Percentiles rank a stretch among this genome's conserved stretches.
Evolutionary conservation across 2,888 invertebrate species (phyloP).

Genomic region (Chrysina gloriosa): DNA sequence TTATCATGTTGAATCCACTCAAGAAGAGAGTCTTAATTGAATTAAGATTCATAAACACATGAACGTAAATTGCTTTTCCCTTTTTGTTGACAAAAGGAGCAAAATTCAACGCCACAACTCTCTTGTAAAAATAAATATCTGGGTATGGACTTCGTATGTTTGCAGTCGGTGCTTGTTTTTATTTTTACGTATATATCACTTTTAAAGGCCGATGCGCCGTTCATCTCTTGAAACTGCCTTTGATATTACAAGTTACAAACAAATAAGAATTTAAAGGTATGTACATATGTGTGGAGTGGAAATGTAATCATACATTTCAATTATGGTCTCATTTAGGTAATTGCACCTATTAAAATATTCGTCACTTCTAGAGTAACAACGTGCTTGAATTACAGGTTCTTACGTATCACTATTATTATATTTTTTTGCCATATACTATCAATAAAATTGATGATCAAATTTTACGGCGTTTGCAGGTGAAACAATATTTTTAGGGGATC

Average conservation of each 20-base stretch:
- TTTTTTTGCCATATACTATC: neutral
- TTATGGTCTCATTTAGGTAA: no score
- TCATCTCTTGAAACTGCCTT: no score
- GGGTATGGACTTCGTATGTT: constrained; percentile 29
- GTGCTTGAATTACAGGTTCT: no score
- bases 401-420: no score
- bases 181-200: neutral
- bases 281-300: no score
- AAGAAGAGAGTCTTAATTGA: constrained; percentile 28
- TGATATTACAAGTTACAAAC: no score
- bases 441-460: constrained; percentile 7
- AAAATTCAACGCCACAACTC: constrained; percentile 24
- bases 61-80: constrained; percentile 28
- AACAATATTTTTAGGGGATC: constrained; percentile 6
- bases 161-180: neutral
- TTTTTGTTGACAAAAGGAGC: constrained; percentile 34
- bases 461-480: constrained; percentile 3
- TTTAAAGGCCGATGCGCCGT: neutral
- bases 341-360: no score
- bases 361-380: no score
- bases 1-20: constrained; percentile 4
- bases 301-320: no score
- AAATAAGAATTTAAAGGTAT: no score
- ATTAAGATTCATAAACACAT: constrained; percentile 37
- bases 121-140: constrained; percentile 36